phyloP scores from a whole-genome alignment of 2,888 invertebrate species.

The Entomobrya proxima region DNA sequence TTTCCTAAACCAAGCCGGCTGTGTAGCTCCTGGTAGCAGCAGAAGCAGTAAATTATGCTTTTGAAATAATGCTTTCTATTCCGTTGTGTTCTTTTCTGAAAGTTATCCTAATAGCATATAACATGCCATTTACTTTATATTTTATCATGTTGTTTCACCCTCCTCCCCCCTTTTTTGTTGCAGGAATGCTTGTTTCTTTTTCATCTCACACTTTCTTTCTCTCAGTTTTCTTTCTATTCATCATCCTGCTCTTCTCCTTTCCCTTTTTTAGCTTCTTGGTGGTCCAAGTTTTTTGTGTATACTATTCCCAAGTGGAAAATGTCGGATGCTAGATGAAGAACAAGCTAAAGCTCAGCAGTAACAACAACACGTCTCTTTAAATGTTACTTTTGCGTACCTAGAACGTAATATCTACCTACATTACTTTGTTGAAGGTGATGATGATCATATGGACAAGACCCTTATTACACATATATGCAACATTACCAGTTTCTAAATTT shows the following conservation, averaged over 20 bases:
- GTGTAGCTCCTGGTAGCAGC: no score
- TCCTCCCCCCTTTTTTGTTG: constrained; percentile 10
- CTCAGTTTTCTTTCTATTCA: constrained; percentile 51
- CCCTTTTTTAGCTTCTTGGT: constrained; percentile 28
- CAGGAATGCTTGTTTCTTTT: constrained; percentile 26
- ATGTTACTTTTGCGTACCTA: background rate
- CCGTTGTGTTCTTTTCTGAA: constrained; percentile 6
- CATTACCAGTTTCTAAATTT: constrained; percentile 26
- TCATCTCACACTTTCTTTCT: constrained; percentile 31
- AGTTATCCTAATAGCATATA: constrained; percentile 33
- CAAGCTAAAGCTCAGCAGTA: constrained; percentile 14
- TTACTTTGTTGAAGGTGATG: background rate
- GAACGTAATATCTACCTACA: no score
- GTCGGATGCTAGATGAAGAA: constrained; percentile 45
- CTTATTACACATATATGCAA: background rate
- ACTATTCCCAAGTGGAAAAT: constrained; percentile 48
- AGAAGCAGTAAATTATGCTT: constrained; percentile 43
- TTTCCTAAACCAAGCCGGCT: constrained; percentile 41
- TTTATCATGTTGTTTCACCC: constrained; percentile 42
- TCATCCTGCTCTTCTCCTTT: constrained; percentile 12
- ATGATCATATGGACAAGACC: background rate
- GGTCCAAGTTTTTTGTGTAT: constrained; percentile 41
- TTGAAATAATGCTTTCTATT: constrained; percentile 23
- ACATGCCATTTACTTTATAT: constrained; percentile 38
- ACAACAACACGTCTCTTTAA: background rate